These are phyloP conservation scores for Typhlomys cinereus DNA, from an alignment of 2,113 vertebrate genomes.

Conservation along the genomic window DNA sequence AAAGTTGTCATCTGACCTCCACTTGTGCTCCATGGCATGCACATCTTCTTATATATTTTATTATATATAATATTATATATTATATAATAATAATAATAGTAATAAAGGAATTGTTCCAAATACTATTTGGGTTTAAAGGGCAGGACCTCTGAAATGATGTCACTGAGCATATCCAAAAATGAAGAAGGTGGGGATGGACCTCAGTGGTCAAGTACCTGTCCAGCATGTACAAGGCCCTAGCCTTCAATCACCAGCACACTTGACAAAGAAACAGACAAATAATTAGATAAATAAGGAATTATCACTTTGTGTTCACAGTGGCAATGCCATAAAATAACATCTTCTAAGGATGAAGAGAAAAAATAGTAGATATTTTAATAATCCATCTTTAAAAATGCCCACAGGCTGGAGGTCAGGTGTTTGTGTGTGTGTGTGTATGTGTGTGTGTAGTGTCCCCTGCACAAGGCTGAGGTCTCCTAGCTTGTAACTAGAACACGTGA, in stretches of 20 bases:
- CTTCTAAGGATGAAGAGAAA: not conserved
- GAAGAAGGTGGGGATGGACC: not conserved
- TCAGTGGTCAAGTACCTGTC: not conserved
- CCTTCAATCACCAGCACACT: not conserved
- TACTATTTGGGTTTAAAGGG: not conserved
- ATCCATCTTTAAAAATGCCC: conserved; percentile 23
- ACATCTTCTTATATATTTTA: too few relatives aligned
- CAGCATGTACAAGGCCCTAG: not conserved
- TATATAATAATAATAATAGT: too few relatives aligned
- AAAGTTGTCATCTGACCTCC: too few relatives aligned
- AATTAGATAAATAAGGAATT: not conserved
- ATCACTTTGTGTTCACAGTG: not conserved
- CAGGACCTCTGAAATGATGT: not conserved
- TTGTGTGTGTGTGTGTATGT: not conserved
- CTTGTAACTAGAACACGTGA: not conserved
- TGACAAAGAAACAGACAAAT: not conserved
- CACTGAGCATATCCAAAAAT: not conserved
- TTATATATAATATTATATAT: too few relatives aligned
- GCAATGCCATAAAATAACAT: not conserved
- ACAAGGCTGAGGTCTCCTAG: not conserved
- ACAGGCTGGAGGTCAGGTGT: not conserved
- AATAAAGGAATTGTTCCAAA: not conserved
- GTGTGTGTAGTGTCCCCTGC: not conserved
- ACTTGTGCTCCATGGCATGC: too few relatives aligned
- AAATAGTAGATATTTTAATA: not conserved